A percentile compares a stretch with the other conserved stretches of the same genome.
Conservation (phyloP, 2,888 invertebrate species). For the Toxonevra muliebris region DNA sequence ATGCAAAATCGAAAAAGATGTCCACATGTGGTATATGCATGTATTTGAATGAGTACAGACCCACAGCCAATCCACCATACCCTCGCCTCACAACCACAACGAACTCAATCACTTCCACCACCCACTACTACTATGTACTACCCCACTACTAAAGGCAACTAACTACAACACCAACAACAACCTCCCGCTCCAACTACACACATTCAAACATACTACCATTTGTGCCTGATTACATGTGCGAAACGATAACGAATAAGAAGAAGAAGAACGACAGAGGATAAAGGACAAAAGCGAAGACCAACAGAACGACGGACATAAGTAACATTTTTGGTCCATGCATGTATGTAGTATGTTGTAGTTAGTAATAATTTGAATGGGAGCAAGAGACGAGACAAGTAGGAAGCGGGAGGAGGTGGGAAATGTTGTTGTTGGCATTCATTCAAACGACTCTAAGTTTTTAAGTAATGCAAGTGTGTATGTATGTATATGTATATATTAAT, state of each 20-base stretch:
- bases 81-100: neutral
- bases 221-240: conserved; percentile 3
- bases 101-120: neutral
- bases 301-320: neutral
- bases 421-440: neutral
- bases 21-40: neutral
- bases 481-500: neutral
- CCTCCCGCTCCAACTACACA: neutral
- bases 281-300: neutral
- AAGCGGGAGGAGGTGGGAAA: neutral
- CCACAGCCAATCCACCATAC: neutral
- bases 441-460: neutral
- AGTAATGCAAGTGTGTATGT: neutral
- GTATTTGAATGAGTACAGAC: neutral
- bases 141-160: neutral
- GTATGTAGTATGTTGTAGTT: conserved; percentile 11
- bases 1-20: conserved; percentile 52
- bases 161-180: neutral
- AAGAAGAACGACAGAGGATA: conserved; percentile 31
- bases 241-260: neutral
- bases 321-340: conserved; percentile 19
- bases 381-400: neutral
- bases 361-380: neutral
- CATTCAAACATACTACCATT: neutral
- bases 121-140: too few relatives aligned